Base-by-base conservation (phyloP, 1,140 invertebrate genomes). In the Periplaneta americana region DNA sequence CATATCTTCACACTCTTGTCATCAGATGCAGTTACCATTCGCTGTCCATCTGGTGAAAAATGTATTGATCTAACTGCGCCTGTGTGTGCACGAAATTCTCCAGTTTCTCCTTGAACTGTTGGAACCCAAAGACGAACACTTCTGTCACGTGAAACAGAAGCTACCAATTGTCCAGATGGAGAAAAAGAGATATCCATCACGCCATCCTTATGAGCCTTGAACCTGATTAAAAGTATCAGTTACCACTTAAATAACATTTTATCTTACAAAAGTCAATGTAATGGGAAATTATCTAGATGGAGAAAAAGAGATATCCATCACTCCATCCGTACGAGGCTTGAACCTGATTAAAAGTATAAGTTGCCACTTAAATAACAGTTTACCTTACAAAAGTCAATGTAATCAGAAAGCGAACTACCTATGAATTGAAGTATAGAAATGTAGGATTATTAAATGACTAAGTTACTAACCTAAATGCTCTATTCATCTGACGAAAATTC, bases 71-170 rank as follows among this genome's bases (percentile, higher is more conserved):
- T 90, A 2, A 98, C 95, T 37, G 94, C 91, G 81, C 92, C 92
- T 74, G 91, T 92, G 88, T 98, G 96, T 31, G 95, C 93, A 88
- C 92, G 92, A 86, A 97, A 97, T 86, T 95, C 93, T 18, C 90
- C 87, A 2, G 91, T 93, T 81, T 94, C 93, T 10, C 95, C 95
- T 84, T 91, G 94, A 83, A 96, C 90, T 83, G 92, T 95, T 0
- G 96, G 95, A 74, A 96, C 92, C 96, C 96, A 98, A 31, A 98
- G 88, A 83, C 96, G 89, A 0, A 98, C 93, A 34, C 93, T 94
- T 87, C 93, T 92, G 86, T 98, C 96, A 81, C 93, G 91, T 1
- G 96, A 97, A 35, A 92, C 92, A 34, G 96, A 96, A 5, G 96
- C 96, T 84, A 98, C 91, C 32, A 96, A 88, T 86, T 94, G 93